phyloP scores from a whole-genome alignment of 1,140 invertebrate genomes.

The Ceratitis capitata region DNA sequence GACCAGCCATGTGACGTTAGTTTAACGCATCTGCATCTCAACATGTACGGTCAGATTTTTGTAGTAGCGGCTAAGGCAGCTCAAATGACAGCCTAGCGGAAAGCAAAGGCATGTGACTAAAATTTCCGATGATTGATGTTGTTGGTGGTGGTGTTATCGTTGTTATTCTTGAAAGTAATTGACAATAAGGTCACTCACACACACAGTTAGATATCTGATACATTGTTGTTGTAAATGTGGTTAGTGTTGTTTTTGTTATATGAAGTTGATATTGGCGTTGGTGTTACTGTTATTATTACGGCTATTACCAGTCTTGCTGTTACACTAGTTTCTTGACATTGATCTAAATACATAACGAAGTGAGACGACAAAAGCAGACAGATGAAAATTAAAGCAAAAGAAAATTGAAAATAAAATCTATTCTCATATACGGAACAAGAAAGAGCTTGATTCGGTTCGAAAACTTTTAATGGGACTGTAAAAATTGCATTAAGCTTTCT shows the following conservation, averaged over 20 bases:
- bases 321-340: not conserved
- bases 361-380: not conserved
- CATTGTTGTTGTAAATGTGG: not conserved
- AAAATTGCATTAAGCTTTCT: too few species aligned
- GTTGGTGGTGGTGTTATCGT: not conserved
- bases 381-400: not conserved
- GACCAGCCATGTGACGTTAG: not conserved
- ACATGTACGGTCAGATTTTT: not conserved
- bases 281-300: not conserved
- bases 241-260: not conserved
- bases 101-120: not conserved
- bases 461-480: too few species aligned
- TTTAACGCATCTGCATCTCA: not conserved
- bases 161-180: constrained; percentile 11
- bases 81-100: not conserved
- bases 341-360: constrained; percentile 12
- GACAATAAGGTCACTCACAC: constrained; percentile 9
- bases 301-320: not conserved
- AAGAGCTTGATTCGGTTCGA: too few species aligned
- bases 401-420: not conserved
- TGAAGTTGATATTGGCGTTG: not conserved
- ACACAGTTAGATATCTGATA: not conserved
- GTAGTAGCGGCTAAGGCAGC: not conserved
- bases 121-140: not conserved
- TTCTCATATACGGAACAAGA: too few species aligned